phyloP scores from a whole-genome alignment of 2,797 vertebrate genomes.

The Sorex maritimensis region DNA sequence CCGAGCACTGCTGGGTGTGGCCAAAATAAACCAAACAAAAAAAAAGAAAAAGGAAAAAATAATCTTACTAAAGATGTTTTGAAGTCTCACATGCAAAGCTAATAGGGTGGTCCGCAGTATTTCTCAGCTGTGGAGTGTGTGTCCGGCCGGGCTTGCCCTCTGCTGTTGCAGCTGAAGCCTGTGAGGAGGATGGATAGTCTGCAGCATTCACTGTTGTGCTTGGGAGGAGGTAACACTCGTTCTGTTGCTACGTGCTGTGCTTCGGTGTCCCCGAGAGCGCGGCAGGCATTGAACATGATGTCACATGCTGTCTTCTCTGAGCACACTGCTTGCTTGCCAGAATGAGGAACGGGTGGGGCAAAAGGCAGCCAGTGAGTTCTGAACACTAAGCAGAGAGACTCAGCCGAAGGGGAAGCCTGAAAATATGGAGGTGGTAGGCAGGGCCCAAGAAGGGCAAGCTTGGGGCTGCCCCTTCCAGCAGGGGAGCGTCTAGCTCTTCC shows the following conservation, averaged over 20 bases:
- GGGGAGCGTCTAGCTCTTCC: too few relatives aligned
- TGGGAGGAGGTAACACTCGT: not conserved
- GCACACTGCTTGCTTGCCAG: rapidly evolving
- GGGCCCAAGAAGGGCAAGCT: not conserved
- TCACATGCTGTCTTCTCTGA: not conserved
- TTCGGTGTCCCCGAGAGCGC: not conserved
- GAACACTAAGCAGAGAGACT: not conserved
- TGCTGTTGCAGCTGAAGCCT: not conserved
- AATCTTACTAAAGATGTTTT: constrained; percentile 5
- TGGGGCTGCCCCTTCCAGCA: not conserved
- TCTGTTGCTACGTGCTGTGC: not conserved
- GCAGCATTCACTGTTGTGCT: not conserved
- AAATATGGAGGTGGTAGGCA: not conserved
- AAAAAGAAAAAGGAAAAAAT: too few relatives aligned
- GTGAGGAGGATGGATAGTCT: not conserved
- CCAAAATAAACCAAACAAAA: too few relatives aligned
- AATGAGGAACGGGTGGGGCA: not conserved
- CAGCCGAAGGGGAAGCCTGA: not conserved
- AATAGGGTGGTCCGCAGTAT: not conserved
- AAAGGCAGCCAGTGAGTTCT: not conserved
- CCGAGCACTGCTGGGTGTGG: too few relatives aligned
- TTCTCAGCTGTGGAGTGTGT: not conserved
- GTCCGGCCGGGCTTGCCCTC: not conserved
- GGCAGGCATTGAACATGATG: not conserved
- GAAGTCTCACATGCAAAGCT: not conserved